These are phyloP conservation scores for Staurois parvus DNA, from an alignment of 2,797 vertebrate species.

Conservation along the genomic window DNA sequence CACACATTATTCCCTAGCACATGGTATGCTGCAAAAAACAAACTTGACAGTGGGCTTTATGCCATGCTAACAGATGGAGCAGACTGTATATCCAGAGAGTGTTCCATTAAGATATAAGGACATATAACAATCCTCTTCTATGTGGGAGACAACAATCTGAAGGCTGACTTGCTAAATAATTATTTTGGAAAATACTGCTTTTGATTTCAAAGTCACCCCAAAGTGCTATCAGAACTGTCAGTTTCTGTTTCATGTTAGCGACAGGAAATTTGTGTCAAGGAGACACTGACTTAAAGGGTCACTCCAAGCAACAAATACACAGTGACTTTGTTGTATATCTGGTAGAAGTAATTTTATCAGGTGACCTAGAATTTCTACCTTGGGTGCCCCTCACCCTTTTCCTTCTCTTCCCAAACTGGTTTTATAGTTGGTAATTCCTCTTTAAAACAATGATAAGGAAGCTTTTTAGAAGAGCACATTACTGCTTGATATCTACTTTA, in stretches of 20 bases:
- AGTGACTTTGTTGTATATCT: no score
- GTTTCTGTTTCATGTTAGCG: background rate
- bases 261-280: no score
- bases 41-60: constrained; percentile 50
- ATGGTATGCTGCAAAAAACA: constrained; percentile 45
- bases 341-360: no score
- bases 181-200: constrained; percentile 48
- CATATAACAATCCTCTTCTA: constrained; percentile 40
- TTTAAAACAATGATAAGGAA: no score
- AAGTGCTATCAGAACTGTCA: constrained; percentile 18
- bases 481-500: no score
- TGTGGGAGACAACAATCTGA: constrained; percentile 44
- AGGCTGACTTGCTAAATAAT: constrained; percentile 43
- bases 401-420: no score
- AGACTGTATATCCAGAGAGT: constrained; percentile 47
- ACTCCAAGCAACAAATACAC: background rate
- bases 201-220: constrained; percentile 39
- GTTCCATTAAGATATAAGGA: constrained; percentile 46
- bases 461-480: no score
- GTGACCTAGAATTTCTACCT: no score
- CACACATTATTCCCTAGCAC: constrained; percentile 49
- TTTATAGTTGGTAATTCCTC: no score
- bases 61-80: constrained; percentile 58
- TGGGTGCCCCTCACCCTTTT: no score
- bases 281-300: no score